phyloP scores from a whole-genome alignment of 2,888 invertebrate species.

The Stenchaetothrips biformis region DNA sequence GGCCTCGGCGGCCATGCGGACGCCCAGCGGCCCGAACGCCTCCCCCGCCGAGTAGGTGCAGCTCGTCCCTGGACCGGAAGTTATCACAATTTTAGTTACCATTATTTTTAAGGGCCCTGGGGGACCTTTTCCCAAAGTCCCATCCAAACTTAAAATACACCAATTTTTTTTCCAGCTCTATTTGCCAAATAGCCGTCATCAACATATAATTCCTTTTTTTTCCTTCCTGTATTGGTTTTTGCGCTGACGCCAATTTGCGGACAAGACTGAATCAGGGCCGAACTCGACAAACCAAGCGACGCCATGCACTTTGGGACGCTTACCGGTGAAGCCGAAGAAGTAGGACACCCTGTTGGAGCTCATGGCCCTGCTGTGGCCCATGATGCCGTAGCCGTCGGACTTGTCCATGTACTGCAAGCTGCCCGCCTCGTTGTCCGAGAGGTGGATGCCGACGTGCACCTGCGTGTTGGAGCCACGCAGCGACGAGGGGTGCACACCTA shows the following conservation, averaged over 20 bases:
- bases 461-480: slow-evolving; percentile 47
- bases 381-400: slow-evolving; percentile 57
- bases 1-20: slow-evolving; percentile 51
- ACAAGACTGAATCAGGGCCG: too few species aligned
- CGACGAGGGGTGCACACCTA: slow-evolving; percentile 47
- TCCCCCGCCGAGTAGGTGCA: slow-evolving; percentile 62
- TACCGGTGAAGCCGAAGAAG: slow-evolving; percentile 56
- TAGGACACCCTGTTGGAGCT: slow-evolving; percentile 58
- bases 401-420: slow-evolving; percentile 30
- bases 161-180: too few species aligned
- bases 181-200: too few species aligned
- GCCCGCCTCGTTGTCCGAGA: slow-evolving; percentile 47
- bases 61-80: slow-evolving; percentile 47
- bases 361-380: slow-evolving; percentile 59
- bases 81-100: background rate
- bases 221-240: too few species aligned
- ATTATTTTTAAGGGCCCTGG: too few species aligned
- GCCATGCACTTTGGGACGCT: too few species aligned
- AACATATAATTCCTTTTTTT: too few species aligned
- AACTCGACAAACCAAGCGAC: too few species aligned
- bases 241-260: too few species aligned
- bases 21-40: slow-evolving; percentile 58
- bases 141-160: too few species aligned
- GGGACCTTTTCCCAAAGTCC: too few species aligned
- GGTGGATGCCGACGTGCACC: slow-evolving; percentile 47